These are phyloP conservation scores for Sebastes jordani DNA, from an alignment of 2,797 vertebrate species.

Conservation along the genomic window DNA sequence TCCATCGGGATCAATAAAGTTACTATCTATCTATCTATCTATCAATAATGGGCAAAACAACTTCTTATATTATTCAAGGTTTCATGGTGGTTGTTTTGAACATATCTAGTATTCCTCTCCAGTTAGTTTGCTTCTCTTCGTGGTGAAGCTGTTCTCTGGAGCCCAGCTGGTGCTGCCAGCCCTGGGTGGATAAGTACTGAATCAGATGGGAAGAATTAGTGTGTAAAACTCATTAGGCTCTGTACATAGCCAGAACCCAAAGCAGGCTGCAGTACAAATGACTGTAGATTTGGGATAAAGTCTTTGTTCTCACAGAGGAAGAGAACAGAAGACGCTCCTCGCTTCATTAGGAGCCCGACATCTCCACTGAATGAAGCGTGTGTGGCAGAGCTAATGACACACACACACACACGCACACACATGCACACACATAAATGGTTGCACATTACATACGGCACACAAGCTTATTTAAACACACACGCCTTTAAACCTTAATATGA, in stretches of 20 bases:
- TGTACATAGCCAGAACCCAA: constrained; percentile 7
- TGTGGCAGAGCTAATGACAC: background rate
- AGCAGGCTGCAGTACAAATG: background rate
- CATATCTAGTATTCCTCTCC: background rate
- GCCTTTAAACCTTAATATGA: no score
- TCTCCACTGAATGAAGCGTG: background rate
- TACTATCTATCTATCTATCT: no score
- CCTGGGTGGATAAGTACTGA: constrained; percentile 32
- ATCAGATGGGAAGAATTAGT: constrained; percentile 34
- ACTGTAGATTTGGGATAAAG: background rate
- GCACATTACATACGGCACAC: background rate
- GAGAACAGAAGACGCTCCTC: background rate
- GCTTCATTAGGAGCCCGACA: background rate
- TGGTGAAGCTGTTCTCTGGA: constrained; percentile 1
- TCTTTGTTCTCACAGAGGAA: background rate
- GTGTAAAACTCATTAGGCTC: constrained; percentile 37
- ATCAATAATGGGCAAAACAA: no score
- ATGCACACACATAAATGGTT: background rate
- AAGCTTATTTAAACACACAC: background rate
- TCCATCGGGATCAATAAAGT: no score
- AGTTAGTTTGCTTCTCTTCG: background rate
- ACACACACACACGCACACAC: no score
- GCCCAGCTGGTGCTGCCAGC: constrained; percentile 24
- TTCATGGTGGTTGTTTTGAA: no score
- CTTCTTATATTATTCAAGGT: rapidly evolving